Base-by-base conservation (phyloP, 2,797 vertebrate species). In the Borostomias antarcticus region DNA sequence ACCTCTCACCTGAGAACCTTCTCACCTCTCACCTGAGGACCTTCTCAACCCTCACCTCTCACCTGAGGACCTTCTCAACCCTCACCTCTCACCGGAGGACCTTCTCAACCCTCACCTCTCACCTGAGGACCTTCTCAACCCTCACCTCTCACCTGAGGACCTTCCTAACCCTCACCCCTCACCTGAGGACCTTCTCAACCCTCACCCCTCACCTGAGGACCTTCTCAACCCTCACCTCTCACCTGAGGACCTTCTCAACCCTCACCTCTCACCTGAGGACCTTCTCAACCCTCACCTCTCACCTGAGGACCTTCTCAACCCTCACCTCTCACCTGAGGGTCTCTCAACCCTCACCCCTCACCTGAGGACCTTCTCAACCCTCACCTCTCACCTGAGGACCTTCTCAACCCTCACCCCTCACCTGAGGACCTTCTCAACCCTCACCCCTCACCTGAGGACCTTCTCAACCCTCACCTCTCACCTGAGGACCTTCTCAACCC, bases 141-240 rank as follows among this genome's bases (percentile, higher is more conserved):
- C 98, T 97, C 0, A 96, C 98, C 83, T 99, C 98, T 2, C 98
- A 97, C 1, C 92, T 99, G 26, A 97, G 98, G 98, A 89, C 90
- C 94, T 78, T 28, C n/a, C 5, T 23, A 45, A 50, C 17, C 52
- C 25, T 32, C 2, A 45, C 40, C 15, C 19, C 6, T 0, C 43
- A 5, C 15, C 1, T 30, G 5, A 17, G 29, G n/a, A n/a, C n/a
- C 3, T 50, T 5, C 15, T 19, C 40, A 67, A 19, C n/a, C n/a
- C 15, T 8, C 15, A 4, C 4, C 40, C n/a, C 40, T n/a, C 40
- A n/a, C 40, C 40, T 5, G 15, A n/a, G n/a, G 13, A 15, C 40
- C 40, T 17, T 1, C 17, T 13, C 40, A n/a, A 7, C 37, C 15
- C 17, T n/a, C n/a, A n/a, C 1, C 35, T 37, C 17, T 15, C 40